A percentile compares a stretch with the other conserved stretches of the same genome.
phyloP scores from a whole-genome alignment of 2,797 vertebrate genomes.

The Rhincodon typus region DNA sequence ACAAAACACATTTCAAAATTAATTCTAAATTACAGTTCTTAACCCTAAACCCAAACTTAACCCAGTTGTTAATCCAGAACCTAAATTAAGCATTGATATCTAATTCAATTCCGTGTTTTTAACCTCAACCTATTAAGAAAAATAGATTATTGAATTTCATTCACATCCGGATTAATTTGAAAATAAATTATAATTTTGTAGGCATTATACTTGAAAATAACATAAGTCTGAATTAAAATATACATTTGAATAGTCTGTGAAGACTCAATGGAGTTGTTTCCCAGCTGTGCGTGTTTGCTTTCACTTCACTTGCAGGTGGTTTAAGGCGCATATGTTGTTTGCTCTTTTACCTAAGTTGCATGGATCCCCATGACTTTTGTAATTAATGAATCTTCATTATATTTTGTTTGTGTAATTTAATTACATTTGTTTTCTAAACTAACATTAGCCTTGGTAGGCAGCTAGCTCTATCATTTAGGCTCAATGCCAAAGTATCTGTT shows the following conservation, averaged over 20 bases:
- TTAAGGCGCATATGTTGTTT: slow-evolving; percentile 31
- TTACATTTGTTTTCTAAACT: slow-evolving; percentile 58
- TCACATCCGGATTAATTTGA: not conserved
- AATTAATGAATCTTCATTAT: slow-evolving; percentile 65
- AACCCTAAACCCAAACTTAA: not conserved
- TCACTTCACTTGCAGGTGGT: slow-evolving; percentile 2
- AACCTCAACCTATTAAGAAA: not conserved
- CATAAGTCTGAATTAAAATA: not conserved
- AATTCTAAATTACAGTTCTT: slow-evolving; percentile 2
- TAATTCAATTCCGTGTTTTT: not conserved
- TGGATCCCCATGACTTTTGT: slow-evolving; percentile 44
- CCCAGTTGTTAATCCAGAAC: not conserved
- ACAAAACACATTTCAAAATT: slow-evolving; percentile 24
- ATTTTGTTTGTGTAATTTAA: slow-evolving; percentile 65
- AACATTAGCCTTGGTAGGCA: slow-evolving; percentile 46
- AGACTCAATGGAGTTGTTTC: slow-evolving; percentile 6
- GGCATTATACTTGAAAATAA: not conserved
- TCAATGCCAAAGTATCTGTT: slow-evolving; percentile 57
- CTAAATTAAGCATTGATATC: not conserved
- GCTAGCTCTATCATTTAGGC: slow-evolving; percentile 51
- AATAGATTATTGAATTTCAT: not conserved
- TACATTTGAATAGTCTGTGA: not conserved
- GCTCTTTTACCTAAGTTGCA: slow-evolving; percentile 27
- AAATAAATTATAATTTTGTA: not conserved
- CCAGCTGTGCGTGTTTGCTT: not conserved